phyloP scores from a whole-genome alignment of 64 coral and sea anemone genomes.

The Actinia equina region DNA sequence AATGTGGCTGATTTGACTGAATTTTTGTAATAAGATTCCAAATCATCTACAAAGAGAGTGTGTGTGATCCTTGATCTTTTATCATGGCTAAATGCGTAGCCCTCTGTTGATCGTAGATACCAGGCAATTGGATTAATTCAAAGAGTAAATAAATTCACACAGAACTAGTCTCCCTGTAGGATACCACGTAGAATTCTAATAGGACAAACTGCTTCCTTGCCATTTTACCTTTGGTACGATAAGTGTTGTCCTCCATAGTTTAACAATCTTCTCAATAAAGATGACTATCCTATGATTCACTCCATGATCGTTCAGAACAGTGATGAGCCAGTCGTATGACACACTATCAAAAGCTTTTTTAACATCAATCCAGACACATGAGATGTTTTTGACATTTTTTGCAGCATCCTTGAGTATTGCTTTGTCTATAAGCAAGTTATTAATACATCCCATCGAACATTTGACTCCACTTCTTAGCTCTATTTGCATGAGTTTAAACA shows the following conservation, averaged over 20 bases:
- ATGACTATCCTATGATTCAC: background rate
- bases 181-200: background rate
- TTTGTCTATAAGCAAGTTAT: conserved; percentile 10
- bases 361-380: background rate
- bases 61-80: background rate
- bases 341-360: background rate
- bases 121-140: conserved; percentile 20
- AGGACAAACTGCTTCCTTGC: background rate
- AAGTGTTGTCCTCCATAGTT: background rate
- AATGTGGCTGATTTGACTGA: conserved; percentile 16
- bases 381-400: conserved; percentile 6
- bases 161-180: background rate
- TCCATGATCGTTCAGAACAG: background rate
- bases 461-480: background rate
- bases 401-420: conserved; percentile 24
- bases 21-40: conserved; percentile 5
- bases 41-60: conserved; percentile 17
- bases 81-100: conserved; percentile 19
- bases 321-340: background rate
- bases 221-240: background rate
- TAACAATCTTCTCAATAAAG: background rate
- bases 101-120: conserved; percentile 21
- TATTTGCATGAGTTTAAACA: background rate
- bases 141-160: conserved; percentile 9
- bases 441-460: conserved; percentile 2